Percentiles rank a stretch among this genome's conserved stretches.
These are phyloP conservation scores for Agelastica alni DNA, from an alignment of 2,888 invertebrate genomes.

Conservation along the genomic window DNA sequence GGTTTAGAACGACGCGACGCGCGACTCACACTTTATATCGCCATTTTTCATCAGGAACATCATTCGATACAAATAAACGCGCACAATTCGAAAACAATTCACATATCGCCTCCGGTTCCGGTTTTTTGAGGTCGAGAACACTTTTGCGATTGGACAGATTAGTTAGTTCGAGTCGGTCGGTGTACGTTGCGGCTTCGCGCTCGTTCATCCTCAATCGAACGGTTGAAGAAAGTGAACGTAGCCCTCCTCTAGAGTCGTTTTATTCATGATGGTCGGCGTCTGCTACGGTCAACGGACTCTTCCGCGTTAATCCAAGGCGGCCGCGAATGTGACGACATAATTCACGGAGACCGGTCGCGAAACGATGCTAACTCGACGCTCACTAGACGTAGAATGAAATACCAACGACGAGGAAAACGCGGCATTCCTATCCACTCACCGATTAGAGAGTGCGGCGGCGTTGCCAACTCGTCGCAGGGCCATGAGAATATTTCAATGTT, in stretches of 20 bases:
- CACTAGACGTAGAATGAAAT: conserved; percentile 25
- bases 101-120: conserved; percentile 36
- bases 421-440: conserved; percentile 23
- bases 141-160: conserved; percentile 34
- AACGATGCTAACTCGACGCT: conserved; percentile 9
- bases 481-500: conserved; percentile 24
- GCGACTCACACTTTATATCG: background rate
- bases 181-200: conserved; percentile 3
- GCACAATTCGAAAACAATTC: conserved; percentile 34
- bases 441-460: conserved; percentile 21
- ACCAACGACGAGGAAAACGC: conserved; percentile 15
- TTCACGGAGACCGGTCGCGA: background rate
- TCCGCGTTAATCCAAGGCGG: conserved; percentile 1
- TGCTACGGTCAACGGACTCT: conserved; percentile 26
- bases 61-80: conserved; percentile 27
- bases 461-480: conserved; percentile 13
- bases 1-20: background rate
- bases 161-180: conserved; percentile 24
- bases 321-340: background rate
- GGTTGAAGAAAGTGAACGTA: conserved; percentile 35
- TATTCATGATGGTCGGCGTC: conserved; percentile 3
- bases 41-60: conserved; percentile 2
- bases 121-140: conserved; percentile 36
- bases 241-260: background rate
- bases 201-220: conserved; percentile 25